Base-by-base conservation (phyloP, 2,888 invertebrate genomes). In the Cataglyphis rosenhaueri region DNA sequence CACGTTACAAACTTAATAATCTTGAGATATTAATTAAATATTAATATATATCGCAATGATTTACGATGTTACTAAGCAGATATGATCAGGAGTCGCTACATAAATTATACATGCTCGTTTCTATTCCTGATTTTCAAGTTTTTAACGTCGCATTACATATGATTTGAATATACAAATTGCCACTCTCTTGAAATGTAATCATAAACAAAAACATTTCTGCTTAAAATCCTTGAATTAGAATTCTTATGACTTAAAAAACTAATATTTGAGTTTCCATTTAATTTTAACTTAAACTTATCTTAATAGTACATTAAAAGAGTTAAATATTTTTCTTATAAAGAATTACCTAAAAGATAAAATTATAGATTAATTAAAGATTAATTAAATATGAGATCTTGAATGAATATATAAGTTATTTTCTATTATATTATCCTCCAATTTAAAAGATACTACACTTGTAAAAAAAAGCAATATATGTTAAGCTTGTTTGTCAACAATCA, bases 61-160 rank as follows among this genome's bases (percentile, higher is more conserved):
- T 73, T 29, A 73, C n/a, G 62, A 62, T 10, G 41, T 73, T 41
- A 59, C 12, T 41, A 73, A 29, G 29, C 18, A 61, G 25, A 41
- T n/a, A 41, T 29, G 4, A 73, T 41, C 62, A 4, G 18, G 29
- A 2, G 41, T 61, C n/a, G 15, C n/a, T 29, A 71, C n/a, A 73
- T 41, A 61, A 29, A 73, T 61, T 41, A 41, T 73, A 73, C 25
- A 73, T 73, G 25, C 35, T 41, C 12, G n/a, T 61, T 71, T 59
- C 35, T 21, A 71, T 71, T 59, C 41, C 41, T 38, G 62, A 73
- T 73, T 73, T 73, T 61, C 71, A 71, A 71, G 71, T 57, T 71
- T 25, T 71, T 9, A 61, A 41, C 6, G 12, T 38, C 38, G 38
- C 8, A 29, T 73, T 73, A 61, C 12, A 73, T 71, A 25, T 18